Percentiles rank a stretch among this genome's conserved stretches.
Evolutionary conservation across 2,113 vertebrate genomes (phyloP).

Genomic region (Peromyscus maniculatus): DNA sequence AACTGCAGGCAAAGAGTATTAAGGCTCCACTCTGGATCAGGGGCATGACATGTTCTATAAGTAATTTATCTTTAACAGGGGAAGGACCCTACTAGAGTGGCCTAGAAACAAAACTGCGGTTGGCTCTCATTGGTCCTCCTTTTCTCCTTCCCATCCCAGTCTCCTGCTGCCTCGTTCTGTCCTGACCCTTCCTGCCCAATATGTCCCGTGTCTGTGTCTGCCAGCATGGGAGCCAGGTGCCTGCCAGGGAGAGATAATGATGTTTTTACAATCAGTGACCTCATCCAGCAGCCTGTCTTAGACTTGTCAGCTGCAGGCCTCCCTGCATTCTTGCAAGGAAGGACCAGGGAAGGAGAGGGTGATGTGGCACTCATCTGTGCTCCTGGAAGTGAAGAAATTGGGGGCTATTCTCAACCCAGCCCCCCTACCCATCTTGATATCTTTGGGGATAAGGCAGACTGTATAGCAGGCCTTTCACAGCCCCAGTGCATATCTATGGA

Average conservation of each 20-base stretch:
- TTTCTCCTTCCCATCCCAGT: slow-evolving; percentile 52
- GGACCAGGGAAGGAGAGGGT: not conserved
- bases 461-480: not conserved
- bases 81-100: slow-evolving; percentile 67
- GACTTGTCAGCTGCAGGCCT: slow-evolving; percentile 15
- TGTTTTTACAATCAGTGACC: slow-evolving; percentile 52
- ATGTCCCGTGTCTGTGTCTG: slow-evolving; percentile 37
- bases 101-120: slow-evolving; percentile 70
- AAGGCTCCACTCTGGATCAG: slow-evolving; percentile 82
- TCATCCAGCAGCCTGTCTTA: not conserved
- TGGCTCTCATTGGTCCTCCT: slow-evolving; percentile 52
- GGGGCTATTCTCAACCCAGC: not conserved
- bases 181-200: slow-evolving; percentile 44
- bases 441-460: not conserved
- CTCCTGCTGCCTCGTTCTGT: slow-evolving; percentile 60
- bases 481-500: not conserved
- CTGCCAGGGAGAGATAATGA: slow-evolving; percentile 63
- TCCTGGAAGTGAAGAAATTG: not conserved
- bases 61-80: slow-evolving; percentile 83
- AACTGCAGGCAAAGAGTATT: slow-evolving; percentile 85
- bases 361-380: not conserved
- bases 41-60: slow-evolving; percentile 80
- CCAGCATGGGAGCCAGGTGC: slow-evolving; percentile 41
- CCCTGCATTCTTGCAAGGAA: not conserved
- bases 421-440: not conserved